A percentile compares a stretch with the other conserved stretches of the same genome.
Conservation (phyloP, 2,888 invertebrate genomes). For the Steinernema hermaphroditum region DNA sequence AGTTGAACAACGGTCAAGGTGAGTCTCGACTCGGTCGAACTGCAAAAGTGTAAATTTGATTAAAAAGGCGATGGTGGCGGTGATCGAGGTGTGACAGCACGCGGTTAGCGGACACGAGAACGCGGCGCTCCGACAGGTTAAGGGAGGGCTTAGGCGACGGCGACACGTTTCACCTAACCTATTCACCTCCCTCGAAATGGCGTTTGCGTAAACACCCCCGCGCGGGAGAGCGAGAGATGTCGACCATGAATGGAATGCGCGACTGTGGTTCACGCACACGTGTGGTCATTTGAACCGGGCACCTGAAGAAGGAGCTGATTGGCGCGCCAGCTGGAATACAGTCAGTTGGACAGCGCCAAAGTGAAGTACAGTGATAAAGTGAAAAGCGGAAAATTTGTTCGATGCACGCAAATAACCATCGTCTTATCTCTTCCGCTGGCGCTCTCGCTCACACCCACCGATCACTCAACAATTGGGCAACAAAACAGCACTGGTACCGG, state of each 20-base stretch:
- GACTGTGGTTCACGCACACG: background rate
- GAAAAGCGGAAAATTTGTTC: conserved; percentile 6
- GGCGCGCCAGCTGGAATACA: background rate
- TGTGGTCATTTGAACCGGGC: background rate
- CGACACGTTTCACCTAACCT: conserved; percentile 18
- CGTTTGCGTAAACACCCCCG: conserved; percentile 5
- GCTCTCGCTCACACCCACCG: too few relatives aligned
- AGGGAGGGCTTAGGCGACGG: too few relatives aligned
- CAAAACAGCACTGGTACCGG: background rate
- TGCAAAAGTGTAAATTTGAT: background rate
- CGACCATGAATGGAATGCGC: background rate
- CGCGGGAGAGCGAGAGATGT: too few relatives aligned
- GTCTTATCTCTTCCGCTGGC: background rate
- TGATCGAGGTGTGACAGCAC: too few relatives aligned
- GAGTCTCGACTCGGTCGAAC: conserved; percentile 1
- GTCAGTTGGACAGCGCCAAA: background rate
- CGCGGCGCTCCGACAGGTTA: too few relatives aligned
- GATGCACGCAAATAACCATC: conserved; percentile 15
- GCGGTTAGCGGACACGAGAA: too few relatives aligned
- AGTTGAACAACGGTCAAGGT: background rate
- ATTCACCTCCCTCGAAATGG: conserved; percentile 16
- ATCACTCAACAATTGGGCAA: background rate
- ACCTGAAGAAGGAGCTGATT: background rate
- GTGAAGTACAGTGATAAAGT: background rate
- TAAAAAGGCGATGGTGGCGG: too few relatives aligned